phyloP scores from a whole-genome alignment of 1,140 invertebrate species.

The Melanaphis sacchari region DNA sequence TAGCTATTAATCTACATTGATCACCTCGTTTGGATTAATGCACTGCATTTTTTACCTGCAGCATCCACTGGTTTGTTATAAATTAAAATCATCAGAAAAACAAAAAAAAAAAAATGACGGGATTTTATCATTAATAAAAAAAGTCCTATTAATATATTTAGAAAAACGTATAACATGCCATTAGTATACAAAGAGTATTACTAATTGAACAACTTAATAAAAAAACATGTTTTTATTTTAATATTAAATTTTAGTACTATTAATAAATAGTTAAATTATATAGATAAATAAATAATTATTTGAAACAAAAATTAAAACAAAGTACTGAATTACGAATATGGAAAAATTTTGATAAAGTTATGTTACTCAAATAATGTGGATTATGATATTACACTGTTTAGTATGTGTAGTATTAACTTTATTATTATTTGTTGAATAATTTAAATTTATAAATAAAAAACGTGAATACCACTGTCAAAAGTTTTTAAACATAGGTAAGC shows the following conservation, averaged over 20 bases:
- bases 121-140: not conserved
- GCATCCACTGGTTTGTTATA: not conserved
- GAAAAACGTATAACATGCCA: not conserved
- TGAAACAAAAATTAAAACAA: not conserved
- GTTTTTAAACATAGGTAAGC: not conserved
- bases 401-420: not conserved
- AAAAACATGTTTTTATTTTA: not conserved
- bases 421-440: not conserved
- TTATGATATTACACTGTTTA: not conserved
- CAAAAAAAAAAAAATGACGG: not conserved
- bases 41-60: not conserved
- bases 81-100: not conserved
- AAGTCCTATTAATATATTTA: not conserved
- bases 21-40: not conserved
- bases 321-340: not conserved
- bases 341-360: not conserved
- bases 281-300: not conserved
- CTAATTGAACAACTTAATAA: not conserved
- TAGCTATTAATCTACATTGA: conserved; percentile 3
- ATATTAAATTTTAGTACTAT: no score
- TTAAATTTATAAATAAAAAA: not conserved
- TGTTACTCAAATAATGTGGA: not conserved
- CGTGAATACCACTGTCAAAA: not conserved
- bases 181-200: not conserved
- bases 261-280: not conserved